Base-by-base conservation (phyloP, 2,113 vertebrate species). In the Elgaria multicarinata region DNA sequence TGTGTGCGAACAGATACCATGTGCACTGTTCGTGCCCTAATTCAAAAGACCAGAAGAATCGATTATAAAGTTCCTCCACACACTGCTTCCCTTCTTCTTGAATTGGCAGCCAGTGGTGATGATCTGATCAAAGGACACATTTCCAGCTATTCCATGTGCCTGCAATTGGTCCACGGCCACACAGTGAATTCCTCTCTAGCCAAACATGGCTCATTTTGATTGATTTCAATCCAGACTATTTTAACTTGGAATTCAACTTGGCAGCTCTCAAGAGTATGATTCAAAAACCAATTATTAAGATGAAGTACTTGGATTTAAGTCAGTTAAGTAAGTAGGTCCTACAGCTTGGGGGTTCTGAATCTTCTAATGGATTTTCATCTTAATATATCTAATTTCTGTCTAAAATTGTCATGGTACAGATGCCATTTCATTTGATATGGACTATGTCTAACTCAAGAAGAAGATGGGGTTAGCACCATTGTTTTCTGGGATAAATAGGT, bases 201-300 rank as follows among this genome's bases (percentile, higher is more conserved):
- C 12, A 83, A 89, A 76, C 72, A 76, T 75, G 24, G 31, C 72
- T 89, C 81, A 83, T 89, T 89, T 77, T 77, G 88, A 84, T 72
- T 76, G 42, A 74, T 83, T 83, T 89, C 53, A 83, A 7, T 53
- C 42, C 55, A 83, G 81, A 89, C 62, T 76, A 53, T 84, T 66
- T 77, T 14, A 67, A 24, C 72, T 66, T 89, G 88, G 13, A 66
- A 77, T 89, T 89, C 58, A 84, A 18, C 42, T 84, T 83, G 64
- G 71, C 81, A 80, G 76, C 77, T 81, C 66, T 71, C 77, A 81
- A 69, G 86, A 58, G 64, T 81, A 84, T 89, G 88, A 89, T 89
- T 84, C 81, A 89, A 44, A 89, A 89, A 67, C 55, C 71, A 84
- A 75, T 89, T 89, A 89, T 89, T 89, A 69, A 69, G 81, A 89